Evolutionary conservation across 2,888 invertebrate genomes (phyloP), one percentile per base, ranked within the genome.

Genomic region (Julus scanicus): DNA sequence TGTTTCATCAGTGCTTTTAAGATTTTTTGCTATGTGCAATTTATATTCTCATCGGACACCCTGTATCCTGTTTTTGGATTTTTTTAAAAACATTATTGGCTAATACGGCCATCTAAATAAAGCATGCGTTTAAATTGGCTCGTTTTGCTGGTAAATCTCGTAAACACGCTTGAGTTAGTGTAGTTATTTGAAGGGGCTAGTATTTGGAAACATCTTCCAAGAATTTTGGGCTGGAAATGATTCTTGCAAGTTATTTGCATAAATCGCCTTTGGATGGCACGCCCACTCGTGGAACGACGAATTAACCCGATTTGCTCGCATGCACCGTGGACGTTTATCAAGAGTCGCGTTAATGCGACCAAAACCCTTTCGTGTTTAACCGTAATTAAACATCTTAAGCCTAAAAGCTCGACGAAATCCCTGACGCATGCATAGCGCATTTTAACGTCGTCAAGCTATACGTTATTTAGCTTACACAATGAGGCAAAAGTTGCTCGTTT

Each of bases 321-420:
- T 29, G 71, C 71, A n/a, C 71, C 29, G n/a, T 71, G 71, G 29
- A n/a, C 71, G 71, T 71, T 29, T 71, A 71, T 71, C 71, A 20
- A 63, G 63, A 63, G 63, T n/a, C 63, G 20, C 8, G 5, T n/a
- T 20, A 63, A 20, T 20, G 20, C 63, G 53, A 8, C 63, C n/a
- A 63, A 63, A 63, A 71, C 71, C 71, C 71, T 71, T 29, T 71
- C 71, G 71, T 71, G 71, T n/a, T 71, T 71, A 71, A 71, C 71
- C 29, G 71, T 71, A 71, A 71, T 71, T 71, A 71, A 71, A 71
- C 20, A 71, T 71, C 29, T 71, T 71, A 63, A 71, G 71, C 71
- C 71, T 71, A 29, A 71, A 71, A 29, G 71, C 71, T 71, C 71
- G 71, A 71, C 71, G 71, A 71, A 71, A 71, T 71, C 71, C 29